Evolutionary conservation across 1,140 invertebrate species (phyloP), one percentile per base, ranked within the genome.

Genomic region (Aethina tumida): DNA sequence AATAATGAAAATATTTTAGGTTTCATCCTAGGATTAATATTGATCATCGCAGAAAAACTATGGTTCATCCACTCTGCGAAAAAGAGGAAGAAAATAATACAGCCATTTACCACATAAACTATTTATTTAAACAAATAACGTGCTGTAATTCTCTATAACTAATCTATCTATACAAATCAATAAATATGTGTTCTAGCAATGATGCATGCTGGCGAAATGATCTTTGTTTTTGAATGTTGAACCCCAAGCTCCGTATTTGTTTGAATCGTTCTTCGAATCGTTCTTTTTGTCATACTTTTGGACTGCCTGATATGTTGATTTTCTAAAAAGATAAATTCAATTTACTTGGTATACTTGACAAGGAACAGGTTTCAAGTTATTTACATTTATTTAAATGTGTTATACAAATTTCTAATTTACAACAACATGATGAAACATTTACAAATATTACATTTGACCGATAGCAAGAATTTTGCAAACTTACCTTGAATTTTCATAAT

Each of bases 211-310:
- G 12, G 70, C 61, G 51, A 83, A 84, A 49, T 77, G 68, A 46
- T 77, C 65, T 52, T 75, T 79, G 64, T 79, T 77, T 63, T 82
- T 81, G 60, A 73, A 82, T 29, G 73, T 65, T 15, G 79, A 64
- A 42, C 79, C 79, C 78, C 79, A 82, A 29, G 75, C 64, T 3
- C 39, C 43, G 16, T 50, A 30, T n/a, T 36, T 6, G 15, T 43
- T 44, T 10, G 24, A 19, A 10, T 64, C 62, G 42, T 65, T 59
- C 26, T 49, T 34, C 14, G 39, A 39, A 31, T 55, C 52, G 19
- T 55, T 56, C n/a, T 51, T 45, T 30, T 62, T 39, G 17, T 54
- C 46, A 20, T 46, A 49, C 17, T 53, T 52, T 9, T 58, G 51
- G n/a, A 53, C n/a, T n/a, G n/a, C n/a, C n/a, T n/a, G n/a, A n/a